Evolutionary conservation across 2,113 vertebrate genomes (phyloP).

Genomic region (Cardinalis cardinalis): DNA sequence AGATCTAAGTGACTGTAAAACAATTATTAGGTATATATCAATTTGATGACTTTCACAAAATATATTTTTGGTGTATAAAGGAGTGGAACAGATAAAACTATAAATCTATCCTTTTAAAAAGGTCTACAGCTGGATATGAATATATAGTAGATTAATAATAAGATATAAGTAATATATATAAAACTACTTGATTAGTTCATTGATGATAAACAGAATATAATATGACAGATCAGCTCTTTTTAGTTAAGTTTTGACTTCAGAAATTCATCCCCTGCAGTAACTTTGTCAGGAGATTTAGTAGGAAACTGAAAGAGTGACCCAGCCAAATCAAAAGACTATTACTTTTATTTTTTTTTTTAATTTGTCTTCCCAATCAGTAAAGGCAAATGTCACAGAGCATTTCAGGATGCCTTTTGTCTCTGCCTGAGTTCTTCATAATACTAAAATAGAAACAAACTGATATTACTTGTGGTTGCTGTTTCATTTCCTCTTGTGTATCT

Average conservation of each 20-base stretch:
- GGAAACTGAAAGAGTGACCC: not conserved
- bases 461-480: not conserved
- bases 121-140: not conserved
- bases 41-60: not conserved
- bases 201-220: not conserved
- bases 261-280: not conserved
- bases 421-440: not conserved
- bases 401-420: not conserved
- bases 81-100: not conserved
- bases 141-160: not conserved
- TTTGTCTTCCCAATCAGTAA: not conserved
- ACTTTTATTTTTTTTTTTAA: fast-evolving
- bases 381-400: not conserved
- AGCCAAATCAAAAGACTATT: not conserved
- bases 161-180: not conserved
- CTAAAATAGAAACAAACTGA: not conserved
- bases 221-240: not conserved
- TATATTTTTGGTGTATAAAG: not conserved
- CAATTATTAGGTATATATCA: not conserved
- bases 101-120: not conserved
- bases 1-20: not conserved
- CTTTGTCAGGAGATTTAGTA: not conserved
- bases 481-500: not conserved
- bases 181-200: not conserved
- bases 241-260: not conserved